phyloP scores from a whole-genome alignment of 2,113 vertebrate species.

The Urocynchramus pylzowi region DNA sequence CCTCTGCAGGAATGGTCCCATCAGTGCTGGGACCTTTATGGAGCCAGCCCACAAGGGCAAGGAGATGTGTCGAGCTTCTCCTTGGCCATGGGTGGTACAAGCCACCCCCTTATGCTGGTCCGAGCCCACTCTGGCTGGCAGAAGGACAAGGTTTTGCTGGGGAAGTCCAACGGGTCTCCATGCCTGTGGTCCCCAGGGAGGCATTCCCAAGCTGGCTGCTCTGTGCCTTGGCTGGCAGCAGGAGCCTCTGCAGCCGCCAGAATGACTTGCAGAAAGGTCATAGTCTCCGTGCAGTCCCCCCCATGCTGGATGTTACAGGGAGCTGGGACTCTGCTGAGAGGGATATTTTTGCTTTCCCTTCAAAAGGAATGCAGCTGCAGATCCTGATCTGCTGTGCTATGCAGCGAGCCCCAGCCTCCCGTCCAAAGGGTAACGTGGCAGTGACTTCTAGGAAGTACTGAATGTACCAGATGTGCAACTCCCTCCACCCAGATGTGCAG shows the following conservation, averaged over 20 bases:
- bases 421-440: constrained; percentile 50
- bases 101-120: neutral
- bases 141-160: neutral
- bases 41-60: neutral
- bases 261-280: neutral
- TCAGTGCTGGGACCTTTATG: neutral
- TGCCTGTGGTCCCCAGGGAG: no score
- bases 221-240: fast-evolving
- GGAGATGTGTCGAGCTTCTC: neutral
- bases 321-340: neutral
- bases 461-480: constrained; percentile 51
- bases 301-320: neutral
- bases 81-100: neutral
- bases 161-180: neutral
- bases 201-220: fast-evolving
- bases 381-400: neutral
- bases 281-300: neutral
- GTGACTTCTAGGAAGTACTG: constrained; percentile 46
- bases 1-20: neutral
- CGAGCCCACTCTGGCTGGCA: fast-evolving
- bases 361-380: neutral
- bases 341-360: neutral
- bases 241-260: neutral
- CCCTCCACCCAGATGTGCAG: neutral
- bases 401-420: neutral